Base-by-base conservation (phyloP, 1,140 invertebrate species). In the Phymorhynchus buccinoides region DNA sequence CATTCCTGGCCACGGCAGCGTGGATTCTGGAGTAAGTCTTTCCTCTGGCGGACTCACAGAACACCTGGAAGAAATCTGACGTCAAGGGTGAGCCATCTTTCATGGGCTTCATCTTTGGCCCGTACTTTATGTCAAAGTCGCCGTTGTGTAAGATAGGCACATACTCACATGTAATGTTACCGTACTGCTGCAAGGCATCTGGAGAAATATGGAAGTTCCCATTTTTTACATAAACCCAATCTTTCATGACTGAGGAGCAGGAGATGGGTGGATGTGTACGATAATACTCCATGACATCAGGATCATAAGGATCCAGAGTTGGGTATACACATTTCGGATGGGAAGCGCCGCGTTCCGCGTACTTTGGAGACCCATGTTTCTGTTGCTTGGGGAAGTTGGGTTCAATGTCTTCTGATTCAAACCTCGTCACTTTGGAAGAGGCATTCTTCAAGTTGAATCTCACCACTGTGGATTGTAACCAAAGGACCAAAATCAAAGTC, bases 231-330 rank as follows among this genome's bases (percentile, higher is more conserved):
- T 86, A 71, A 22, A 91, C 78, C 90, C 90, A 91, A 62, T 91
- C 80, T 77, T 73, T 77, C 18, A 66, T 75, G 84, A 95, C 94
- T 27, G 94, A 94, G 7, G 91, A 90, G 89, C 96, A 97, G 44
- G 94, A 89, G 32, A 96, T 93, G 75, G 94, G 94, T 7, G 94
- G 92, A 27, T 95, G 94, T 56, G 94, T 88, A 66, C 95, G 93
- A 68, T 96, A 94, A 87, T 95, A 96, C 90, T 95, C 95, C 94
- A 95, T 95, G 78, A 97, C 95, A 87, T 96, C 95, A 22, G 95
- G 95, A 89, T 95, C 94, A 87, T 95, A 94, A 68, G 96, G 88
- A 1, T 96, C 95, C 42, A 96, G 92, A 35, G 95, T 91, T 0
- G 96, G 96, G 87, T 95, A 94, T 77, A 94, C 95, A 88, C 96